phyloP scores from a whole-genome alignment of 2,888 invertebrate genomes.

The Trachelus troglodyta region DNA sequence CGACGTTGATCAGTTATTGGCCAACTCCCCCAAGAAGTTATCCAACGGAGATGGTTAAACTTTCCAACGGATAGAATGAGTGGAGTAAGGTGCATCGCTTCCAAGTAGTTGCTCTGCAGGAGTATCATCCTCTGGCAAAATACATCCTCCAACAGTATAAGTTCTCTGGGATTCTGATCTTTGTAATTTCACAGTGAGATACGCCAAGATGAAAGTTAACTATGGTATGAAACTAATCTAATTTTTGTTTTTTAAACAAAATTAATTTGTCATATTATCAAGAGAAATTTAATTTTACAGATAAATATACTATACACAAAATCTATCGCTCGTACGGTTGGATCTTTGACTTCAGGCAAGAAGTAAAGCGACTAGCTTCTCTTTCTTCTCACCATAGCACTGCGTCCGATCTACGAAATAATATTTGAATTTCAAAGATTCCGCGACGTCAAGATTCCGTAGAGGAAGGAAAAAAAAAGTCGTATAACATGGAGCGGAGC shows the following conservation, averaged over 20 bases:
- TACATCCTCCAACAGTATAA: background rate
- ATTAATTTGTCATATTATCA: too few species aligned
- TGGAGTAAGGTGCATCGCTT: background rate
- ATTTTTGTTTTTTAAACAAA: background rate
- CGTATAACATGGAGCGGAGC: constrained; percentile 26
- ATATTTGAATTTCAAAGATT: constrained; percentile 38
- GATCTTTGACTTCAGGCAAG: background rate
- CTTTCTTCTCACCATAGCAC: background rate
- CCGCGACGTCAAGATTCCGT: constrained; percentile 21
- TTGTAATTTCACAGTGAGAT: constrained; percentile 20
- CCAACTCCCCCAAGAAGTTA: constrained; percentile 11
- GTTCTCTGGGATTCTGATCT: constrained; percentile 20
- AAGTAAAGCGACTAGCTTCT: background rate
- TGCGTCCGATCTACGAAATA: constrained; percentile 2
- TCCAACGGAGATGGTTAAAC: constrained; percentile 12
- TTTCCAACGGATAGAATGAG: constrained; percentile 4
- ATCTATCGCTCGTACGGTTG: background rate
- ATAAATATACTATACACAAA: background rate
- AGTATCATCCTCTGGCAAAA: background rate
- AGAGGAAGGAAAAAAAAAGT: constrained; percentile 13
- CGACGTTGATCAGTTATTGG: constrained; percentile 3
- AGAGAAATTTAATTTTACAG: background rate
- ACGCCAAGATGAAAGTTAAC: constrained; percentile 1
- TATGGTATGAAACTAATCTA: background rate
- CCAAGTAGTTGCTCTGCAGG: background rate